phyloP scores from a whole-genome alignment of 92 coral and sea anemone species.

The Heteractis magnifica region DNA sequence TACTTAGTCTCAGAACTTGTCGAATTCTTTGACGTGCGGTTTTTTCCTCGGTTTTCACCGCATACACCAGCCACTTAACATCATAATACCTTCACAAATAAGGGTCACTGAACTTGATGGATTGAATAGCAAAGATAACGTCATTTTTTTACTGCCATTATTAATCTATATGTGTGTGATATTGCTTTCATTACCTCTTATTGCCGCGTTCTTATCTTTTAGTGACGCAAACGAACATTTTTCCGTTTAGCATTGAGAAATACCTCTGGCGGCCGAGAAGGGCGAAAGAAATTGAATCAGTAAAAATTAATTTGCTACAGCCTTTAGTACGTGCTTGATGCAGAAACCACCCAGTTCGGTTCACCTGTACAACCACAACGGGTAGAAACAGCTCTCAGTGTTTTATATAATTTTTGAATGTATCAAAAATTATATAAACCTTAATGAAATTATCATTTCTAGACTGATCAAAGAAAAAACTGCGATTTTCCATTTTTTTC shows the following conservation, averaged over 20 bases:
- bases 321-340: too few species aligned
- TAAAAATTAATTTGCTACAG: too few species aligned
- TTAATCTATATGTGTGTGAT: neutral
- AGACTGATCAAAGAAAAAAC: too few species aligned
- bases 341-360: too few species aligned
- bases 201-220: neutral
- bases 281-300: too few species aligned
- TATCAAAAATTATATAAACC: too few species aligned
- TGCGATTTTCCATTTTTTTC: too few species aligned
- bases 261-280: neutral
- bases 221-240: neutral
- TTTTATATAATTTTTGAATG: too few species aligned
- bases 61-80: constrained; percentile 7
- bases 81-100: neutral
- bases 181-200: neutral
- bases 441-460: too few species aligned
- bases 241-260: neutral
- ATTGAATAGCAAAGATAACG: neutral
- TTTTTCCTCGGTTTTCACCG: neutral
- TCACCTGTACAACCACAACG: too few species aligned
- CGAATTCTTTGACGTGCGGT: neutral
- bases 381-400: too few species aligned
- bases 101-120: neutral
- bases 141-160: neutral
- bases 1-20: neutral